Conservation (phyloP, 1,140 invertebrate genomes). For the Lepidurus arcticus region DNA sequence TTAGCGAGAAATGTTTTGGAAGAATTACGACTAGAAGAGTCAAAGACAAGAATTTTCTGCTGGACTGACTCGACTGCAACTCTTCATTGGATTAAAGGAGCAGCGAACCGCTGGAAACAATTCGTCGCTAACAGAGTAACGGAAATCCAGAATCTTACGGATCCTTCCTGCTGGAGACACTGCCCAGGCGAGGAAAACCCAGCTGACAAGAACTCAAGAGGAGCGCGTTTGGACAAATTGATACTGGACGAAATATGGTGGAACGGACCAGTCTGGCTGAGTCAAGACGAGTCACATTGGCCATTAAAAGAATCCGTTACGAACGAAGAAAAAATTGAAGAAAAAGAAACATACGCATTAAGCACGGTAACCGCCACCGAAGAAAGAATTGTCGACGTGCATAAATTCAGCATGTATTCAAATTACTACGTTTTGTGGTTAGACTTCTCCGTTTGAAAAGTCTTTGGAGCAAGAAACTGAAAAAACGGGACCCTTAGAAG, state of each 20-base stretch:
- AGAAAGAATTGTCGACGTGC: conserved; percentile 5
- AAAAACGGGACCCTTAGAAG: neutral
- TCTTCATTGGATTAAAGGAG: conserved; percentile 42
- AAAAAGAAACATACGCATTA: neutral
- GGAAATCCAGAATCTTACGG: conserved; percentile 41
- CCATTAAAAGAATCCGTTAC: neutral
- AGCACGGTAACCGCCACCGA: neutral
- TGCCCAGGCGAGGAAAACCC: conserved; percentile 39
- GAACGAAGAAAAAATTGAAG: neutral
- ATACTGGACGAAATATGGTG: conserved; percentile 26
- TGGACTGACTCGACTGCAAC: conserved; percentile 44
- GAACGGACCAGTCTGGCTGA: conserved; percentile 34
- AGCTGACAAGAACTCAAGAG: conserved; percentile 39
- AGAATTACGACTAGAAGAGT: conserved; percentile 1
- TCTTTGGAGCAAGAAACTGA: neutral
- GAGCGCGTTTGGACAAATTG: conserved; percentile 23
- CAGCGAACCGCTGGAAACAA: conserved; percentile 41
- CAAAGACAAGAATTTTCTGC: conserved; percentile 33
- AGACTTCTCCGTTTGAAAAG: neutral
- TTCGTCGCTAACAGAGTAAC: conserved; percentile 46
- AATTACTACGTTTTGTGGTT: neutral
- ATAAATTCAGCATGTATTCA: neutral
- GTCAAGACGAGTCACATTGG: neutral
- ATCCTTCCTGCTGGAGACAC: conserved; percentile 37
- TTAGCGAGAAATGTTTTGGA: conserved; percentile 25